Percentiles rank a stretch among this genome's conserved stretches.
phyloP scores from a whole-genome alignment of 1,140 invertebrate genomes.

The Saccostrea echinata region DNA sequence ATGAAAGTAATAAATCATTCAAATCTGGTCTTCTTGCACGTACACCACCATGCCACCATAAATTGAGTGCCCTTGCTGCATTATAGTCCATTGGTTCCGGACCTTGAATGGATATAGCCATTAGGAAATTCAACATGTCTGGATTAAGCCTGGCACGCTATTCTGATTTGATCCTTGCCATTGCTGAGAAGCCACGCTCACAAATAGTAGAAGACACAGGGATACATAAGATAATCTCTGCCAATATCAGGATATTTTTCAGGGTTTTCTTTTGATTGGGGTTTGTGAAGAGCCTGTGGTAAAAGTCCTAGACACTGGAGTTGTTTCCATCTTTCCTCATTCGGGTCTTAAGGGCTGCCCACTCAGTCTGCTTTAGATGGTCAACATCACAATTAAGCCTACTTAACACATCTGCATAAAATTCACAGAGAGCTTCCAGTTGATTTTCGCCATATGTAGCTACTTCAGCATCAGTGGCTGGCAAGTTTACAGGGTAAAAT shows the following conservation, averaged over 20 bases:
- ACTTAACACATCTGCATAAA: conserved; percentile 27
- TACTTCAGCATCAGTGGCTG: conserved; percentile 1
- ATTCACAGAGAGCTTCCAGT: conserved; percentile 33
- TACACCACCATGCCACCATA: too few relatives aligned
- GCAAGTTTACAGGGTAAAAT: too few relatives aligned
- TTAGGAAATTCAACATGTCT: conserved; percentile 42
- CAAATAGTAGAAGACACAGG: conserved; percentile 40
- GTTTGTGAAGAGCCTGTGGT: conserved; percentile 49
- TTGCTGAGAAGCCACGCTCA: conserved; percentile 49
- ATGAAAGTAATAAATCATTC: too few relatives aligned
- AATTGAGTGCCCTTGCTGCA: too few relatives aligned
- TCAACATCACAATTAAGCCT: conserved; percentile 45
- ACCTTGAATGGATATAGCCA: neutral
- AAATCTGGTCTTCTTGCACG: too few relatives aligned
- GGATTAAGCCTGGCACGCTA: conserved; percentile 18
- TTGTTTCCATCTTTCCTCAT: neutral
- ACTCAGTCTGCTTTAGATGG: conserved; percentile 42
- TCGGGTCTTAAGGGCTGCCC: conserved; percentile 40
- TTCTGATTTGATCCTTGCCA: conserved; percentile 48
- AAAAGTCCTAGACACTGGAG: conserved; percentile 30
- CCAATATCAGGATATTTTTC: conserved; percentile 29
- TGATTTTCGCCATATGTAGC: conserved; percentile 31
- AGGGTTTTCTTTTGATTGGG: conserved; percentile 41
- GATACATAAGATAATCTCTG: conserved; percentile 31
- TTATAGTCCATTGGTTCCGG: too few relatives aligned